These are phyloP conservation scores for Synergus gifuensis DNA, from an alignment of 2,888 invertebrate species.

Conservation along the genomic window DNA sequence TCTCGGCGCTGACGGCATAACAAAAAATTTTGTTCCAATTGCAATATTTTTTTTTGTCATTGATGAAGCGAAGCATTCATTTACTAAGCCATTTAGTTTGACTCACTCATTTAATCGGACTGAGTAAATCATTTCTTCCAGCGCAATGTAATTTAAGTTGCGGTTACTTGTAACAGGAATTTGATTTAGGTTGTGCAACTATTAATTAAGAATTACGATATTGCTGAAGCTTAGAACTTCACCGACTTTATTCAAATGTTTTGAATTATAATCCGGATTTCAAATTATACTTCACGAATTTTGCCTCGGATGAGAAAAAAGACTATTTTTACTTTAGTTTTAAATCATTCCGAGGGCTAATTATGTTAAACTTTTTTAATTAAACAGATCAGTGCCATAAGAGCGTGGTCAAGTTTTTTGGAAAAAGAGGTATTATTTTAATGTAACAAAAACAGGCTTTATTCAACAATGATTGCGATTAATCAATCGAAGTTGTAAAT, in stretches of 20 bases:
- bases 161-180: slow-evolving; percentile 23
- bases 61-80: slow-evolving; percentile 23
- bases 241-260: slow-evolving; percentile 4
- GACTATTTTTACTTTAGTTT: too few species aligned
- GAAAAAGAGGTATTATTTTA: too few species aligned
- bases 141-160: slow-evolving; percentile 26
- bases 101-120: slow-evolving; percentile 12
- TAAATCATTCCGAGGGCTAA: too few species aligned
- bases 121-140: slow-evolving; percentile 6
- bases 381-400: too few species aligned
- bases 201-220: background rate
- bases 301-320: background rate
- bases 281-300: background rate
- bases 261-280: background rate
- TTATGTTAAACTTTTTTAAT: too few species aligned
- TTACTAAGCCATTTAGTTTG: slow-evolving; percentile 23
- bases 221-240: background rate
- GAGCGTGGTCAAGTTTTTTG: too few species aligned
- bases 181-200: background rate
- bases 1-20: background rate
- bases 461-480: too few species aligned
- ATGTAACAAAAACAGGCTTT: too few species aligned
- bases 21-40: background rate
- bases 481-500: too few species aligned
- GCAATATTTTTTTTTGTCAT: slow-evolving; percentile 26